Base-by-base conservation (phyloP, 2,113 vertebrate species). In the Gobius niger region DNA sequence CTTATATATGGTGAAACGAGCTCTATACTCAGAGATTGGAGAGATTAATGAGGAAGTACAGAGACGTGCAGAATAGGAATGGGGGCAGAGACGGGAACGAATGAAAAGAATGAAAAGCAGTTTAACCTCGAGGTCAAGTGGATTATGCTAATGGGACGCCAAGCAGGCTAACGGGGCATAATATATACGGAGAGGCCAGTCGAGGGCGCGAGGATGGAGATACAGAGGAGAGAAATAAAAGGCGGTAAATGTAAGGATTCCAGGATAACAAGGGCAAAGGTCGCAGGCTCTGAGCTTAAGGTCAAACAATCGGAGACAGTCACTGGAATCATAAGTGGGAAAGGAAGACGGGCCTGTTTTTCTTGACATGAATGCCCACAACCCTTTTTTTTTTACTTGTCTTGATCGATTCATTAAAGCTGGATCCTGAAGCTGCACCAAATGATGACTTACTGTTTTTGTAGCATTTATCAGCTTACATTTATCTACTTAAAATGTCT, bases 71-170 rank as follows among this genome's bases (percentile, higher is more conserved):
- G 41, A 12, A 47, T 7, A 7, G 16, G 40, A 53, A 34, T 15
- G 5, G 2, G 2, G 53, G 50, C 53, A 8, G 18, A 61, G 66
- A 10, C 64, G 9, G 9, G 2, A n/a, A 50, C 11, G n/a, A 42
- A 44, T 46, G 46, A 18, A 18, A 52, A 67, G 54, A 63, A 63
- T 54, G 51, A 65, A 47, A 72, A 47, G 63, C 46, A 7, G 60
- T 65, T 83, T 81, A 72, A 85, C 82, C 68, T 40, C 0, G 3
- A 47, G 83, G 72, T 90, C 76, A 82, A 76, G 69, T 52, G 7
- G 57, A 72, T 81, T 86, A 88, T 54, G 83, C 60, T 74, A 86
- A 86, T 82, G 7, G 60, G 6, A 85, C 82, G 78, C 76, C 81
- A 88, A 79, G 60, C 41, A 77, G 69, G 47, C 44, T 72, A 34